Evolutionary conservation across 2,113 vertebrate genomes (phyloP).

Genomic region (Nothobranchius kuhntae): DNA sequence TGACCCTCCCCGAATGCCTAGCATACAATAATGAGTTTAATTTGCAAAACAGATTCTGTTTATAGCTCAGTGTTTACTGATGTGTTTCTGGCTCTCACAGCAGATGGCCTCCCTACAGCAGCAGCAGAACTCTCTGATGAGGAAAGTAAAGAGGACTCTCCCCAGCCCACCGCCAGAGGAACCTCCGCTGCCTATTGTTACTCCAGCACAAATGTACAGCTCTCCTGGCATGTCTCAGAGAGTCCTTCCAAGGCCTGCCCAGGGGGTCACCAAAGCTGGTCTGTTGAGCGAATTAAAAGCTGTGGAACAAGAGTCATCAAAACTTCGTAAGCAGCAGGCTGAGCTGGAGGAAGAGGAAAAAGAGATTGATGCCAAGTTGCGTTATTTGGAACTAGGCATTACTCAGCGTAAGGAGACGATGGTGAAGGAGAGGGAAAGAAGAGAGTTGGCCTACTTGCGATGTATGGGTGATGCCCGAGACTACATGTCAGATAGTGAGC

Average conservation of each 20-base stretch:
- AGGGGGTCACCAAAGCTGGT: slow-evolving; percentile 89
- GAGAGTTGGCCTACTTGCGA: slow-evolving; percentile 88
- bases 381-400: slow-evolving; percentile 95
- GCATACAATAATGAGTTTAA: slow-evolving; percentile 57
- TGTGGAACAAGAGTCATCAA: slow-evolving; percentile 96
- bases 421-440: slow-evolving; percentile 88
- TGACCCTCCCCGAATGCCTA: slow-evolving; percentile 27
- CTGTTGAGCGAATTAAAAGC: slow-evolving; percentile 93
- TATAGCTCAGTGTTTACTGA: slow-evolving; percentile 60
- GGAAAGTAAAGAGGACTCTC: slow-evolving; percentile 97
- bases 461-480: slow-evolving; percentile 90
- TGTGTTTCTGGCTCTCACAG: slow-evolving; percentile 62
- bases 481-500: slow-evolving; percentile 96
- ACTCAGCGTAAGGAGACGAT: slow-evolving; percentile 95
- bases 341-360: slow-evolving; percentile 99
- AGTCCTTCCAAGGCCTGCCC: slow-evolving; percentile 78
- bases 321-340: slow-evolving; percentile 96
- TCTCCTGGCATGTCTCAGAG: slow-evolving; percentile 87
- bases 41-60: slow-evolving; percentile 65
- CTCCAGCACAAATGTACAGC: slow-evolving; percentile 89
- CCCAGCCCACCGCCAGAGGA: slow-evolving; percentile 97
- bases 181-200: slow-evolving; percentile 86
- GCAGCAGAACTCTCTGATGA: slow-evolving; percentile 91
- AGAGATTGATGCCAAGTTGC: slow-evolving; percentile 97
- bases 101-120: slow-evolving; percentile 92